Evolutionary conservation across 1,140 invertebrate species (phyloP).

Genomic region (Drosophila nasuta): DNA sequence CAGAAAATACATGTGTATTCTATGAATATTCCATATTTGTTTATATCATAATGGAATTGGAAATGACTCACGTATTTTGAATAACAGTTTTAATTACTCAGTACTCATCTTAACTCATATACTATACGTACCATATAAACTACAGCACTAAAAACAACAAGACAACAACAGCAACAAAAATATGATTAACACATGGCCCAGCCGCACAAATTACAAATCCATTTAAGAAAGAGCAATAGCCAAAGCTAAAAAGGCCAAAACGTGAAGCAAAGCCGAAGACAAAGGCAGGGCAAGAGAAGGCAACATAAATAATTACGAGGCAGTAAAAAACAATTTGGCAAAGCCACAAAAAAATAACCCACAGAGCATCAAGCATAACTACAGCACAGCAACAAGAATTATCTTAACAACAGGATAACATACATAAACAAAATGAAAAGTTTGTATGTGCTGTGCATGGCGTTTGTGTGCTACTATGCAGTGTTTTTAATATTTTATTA

Average conservation of each 20-base stretch:
- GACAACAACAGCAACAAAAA: slow-evolving; percentile 22
- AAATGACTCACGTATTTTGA: slow-evolving; percentile 30
- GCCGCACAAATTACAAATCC: slow-evolving; percentile 46
- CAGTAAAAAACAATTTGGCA: slow-evolving; percentile 55
- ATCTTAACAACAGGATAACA: slow-evolving; percentile 13
- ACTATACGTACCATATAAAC: not conserved
- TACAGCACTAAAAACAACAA: slow-evolving; percentile 2
- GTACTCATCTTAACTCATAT: slow-evolving; percentile 19
- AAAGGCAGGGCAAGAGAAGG: slow-evolving; percentile 14
- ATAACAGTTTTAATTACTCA: slow-evolving; percentile 16
- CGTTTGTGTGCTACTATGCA: slow-evolving; percentile 73
- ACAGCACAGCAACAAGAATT: slow-evolving; percentile 22
- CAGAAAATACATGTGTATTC: too few relatives aligned
- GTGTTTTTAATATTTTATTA: slow-evolving; percentile 75
- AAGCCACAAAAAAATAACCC: slow-evolving; percentile 34
- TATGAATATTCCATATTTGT: not conserved
- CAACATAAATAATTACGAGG: slow-evolving; percentile 40
- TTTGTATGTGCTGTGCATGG: slow-evolving; percentile 61
- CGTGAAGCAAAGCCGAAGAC: not conserved
- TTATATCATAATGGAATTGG: not conserved
- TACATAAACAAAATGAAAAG: slow-evolving; percentile 57
- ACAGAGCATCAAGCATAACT: slow-evolving; percentile 23
- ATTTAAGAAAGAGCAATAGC: slow-evolving; percentile 29
- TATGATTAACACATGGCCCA: slow-evolving; percentile 63
- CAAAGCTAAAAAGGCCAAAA: slow-evolving; percentile 8